phyloP scores from a whole-genome alignment of 1,140 invertebrate genomes.

The Megalopta genalis region DNA sequence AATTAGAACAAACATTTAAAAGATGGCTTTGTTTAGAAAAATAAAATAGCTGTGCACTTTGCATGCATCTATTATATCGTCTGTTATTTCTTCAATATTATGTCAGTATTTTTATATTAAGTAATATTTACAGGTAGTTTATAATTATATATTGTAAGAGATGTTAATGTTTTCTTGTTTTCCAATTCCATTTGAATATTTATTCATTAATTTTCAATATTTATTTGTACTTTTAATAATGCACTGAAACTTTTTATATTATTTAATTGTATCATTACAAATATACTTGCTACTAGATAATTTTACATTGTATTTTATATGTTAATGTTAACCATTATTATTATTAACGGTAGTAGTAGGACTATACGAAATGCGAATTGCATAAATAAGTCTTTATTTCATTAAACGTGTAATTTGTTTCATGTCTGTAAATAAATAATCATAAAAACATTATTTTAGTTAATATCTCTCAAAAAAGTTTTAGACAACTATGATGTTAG shows the following conservation, averaged over 20 bases:
- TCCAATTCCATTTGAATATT: constrained; percentile 17
- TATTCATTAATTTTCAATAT: constrained; percentile 29
- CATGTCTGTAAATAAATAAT: constrained; percentile 34
- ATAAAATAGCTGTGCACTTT: not conserved
- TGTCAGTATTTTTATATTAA: constrained; percentile 31
- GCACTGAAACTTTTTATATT: constrained; percentile 15
- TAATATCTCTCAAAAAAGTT: not conserved
- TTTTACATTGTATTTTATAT: constrained; percentile 9
- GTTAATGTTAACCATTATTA: not conserved
- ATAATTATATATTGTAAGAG: constrained; percentile 13
- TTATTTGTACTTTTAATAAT: constrained; percentile 28
- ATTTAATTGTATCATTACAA: constrained; percentile 20
- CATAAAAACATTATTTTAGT: not conserved
- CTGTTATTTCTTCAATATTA: constrained; percentile 2
- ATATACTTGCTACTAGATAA: not conserved
- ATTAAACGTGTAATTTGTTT: constrained; percentile 19
- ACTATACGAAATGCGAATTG: not conserved
- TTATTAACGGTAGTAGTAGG: not conserved
- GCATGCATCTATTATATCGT: constrained; percentile 5
- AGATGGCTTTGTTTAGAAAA: not conserved
- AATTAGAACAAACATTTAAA: not conserved
- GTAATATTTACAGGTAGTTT: not conserved
- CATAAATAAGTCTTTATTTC: constrained; percentile 12
- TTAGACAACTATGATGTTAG: not conserved
- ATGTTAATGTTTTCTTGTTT: not conserved